Percentiles rank a stretch among this genome's conserved stretches.
phyloP scores from a whole-genome alignment of 1,140 invertebrate genomes.

The Lycorma delicatula region DNA sequence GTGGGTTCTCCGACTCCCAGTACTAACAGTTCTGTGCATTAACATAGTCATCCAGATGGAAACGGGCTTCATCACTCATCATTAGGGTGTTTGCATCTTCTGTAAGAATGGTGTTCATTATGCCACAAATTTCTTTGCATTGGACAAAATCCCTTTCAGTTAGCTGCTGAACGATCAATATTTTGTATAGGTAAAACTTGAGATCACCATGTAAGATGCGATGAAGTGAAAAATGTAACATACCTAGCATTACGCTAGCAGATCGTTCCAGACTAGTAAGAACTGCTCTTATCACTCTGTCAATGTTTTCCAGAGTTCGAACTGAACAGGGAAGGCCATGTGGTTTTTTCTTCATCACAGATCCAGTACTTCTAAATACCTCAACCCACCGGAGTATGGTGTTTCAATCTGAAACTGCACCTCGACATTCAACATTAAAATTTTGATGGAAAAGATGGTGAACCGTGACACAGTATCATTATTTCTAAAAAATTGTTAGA shows the following conservation, averaged over 20 bases:
- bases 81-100: conserved; percentile 18
- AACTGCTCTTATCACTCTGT: conserved; percentile 16
- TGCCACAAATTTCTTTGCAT: conserved; percentile 9
- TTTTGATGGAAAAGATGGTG: conserved; percentile 12
- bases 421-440: conserved; percentile 15
- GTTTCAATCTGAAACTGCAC: conserved; percentile 13
- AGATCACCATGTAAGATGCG: conserved; percentile 10
- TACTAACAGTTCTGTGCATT: conserved; percentile 35
- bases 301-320: conserved; percentile 20
- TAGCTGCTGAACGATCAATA: conserved; percentile 9
- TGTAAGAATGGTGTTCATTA: conserved; percentile 7
- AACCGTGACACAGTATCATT: conserved; percentile 14
- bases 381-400: conserved; percentile 19
- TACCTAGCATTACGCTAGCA: conserved; percentile 2
- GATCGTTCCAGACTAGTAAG: too few relatives aligned
- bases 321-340: conserved; percentile 17
- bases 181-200: neutral
- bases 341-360: conserved; percentile 18
- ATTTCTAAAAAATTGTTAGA: conserved; percentile 14
- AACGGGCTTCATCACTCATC: conserved; percentile 35
- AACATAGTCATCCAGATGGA: conserved; percentile 32
- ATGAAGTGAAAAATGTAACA: conserved; percentile 5
- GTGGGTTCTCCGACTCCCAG: conserved; percentile 28
- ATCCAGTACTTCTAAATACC: conserved; percentile 21
- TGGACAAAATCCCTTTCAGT: conserved; percentile 8